phyloP scores from a whole-genome alignment of 2,888 invertebrate genomes.

The Drosophila melanosoma region DNA sequence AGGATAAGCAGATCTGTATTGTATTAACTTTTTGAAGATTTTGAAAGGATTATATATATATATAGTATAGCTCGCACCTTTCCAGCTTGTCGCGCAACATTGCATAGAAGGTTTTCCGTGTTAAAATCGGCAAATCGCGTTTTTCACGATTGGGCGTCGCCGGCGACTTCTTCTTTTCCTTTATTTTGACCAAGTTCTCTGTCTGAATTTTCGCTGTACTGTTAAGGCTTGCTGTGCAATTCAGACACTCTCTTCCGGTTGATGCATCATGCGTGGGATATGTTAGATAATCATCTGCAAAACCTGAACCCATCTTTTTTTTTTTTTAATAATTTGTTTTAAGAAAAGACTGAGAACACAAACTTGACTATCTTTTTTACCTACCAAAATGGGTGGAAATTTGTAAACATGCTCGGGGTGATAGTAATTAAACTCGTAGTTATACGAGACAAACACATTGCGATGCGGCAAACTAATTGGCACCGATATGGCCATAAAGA shows the following conservation, averaged over 20 bases:
- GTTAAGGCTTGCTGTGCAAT: slow-evolving; percentile 52
- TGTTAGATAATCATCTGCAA: slow-evolving; percentile 60
- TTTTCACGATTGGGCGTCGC: slow-evolving; percentile 37
- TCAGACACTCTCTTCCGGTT: slow-evolving; percentile 45
- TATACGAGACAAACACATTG: slow-evolving; percentile 90
- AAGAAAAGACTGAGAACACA: slow-evolving; percentile 22
- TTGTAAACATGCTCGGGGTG: slow-evolving; percentile 86
- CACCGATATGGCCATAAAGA: slow-evolving; percentile 90
- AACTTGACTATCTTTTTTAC: slow-evolving; percentile 26
- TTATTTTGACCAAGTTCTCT: neutral
- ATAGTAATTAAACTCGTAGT: slow-evolving; percentile 89
- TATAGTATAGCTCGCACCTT: slow-evolving; percentile 52
- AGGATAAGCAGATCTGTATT: slow-evolving; percentile 85
- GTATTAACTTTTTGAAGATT: neutral
- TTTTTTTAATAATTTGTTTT: neutral
- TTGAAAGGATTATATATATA: neutral
- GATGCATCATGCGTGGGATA: slow-evolving; percentile 36
- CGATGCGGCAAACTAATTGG: slow-evolving; percentile 89
- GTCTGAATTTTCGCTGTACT: slow-evolving; percentile 15
- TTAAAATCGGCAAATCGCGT: slow-evolving; percentile 67
- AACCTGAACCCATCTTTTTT: slow-evolving; percentile 63
- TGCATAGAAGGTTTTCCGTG: slow-evolving; percentile 77
- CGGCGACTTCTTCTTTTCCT: neutral
- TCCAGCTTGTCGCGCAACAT: slow-evolving; percentile 80
- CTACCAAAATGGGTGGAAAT: slow-evolving; percentile 78